Percentiles rank a stretch among this genome's conserved stretches.
Conservation (phyloP, 2,888 invertebrate species). For the Trachelus tabidus region DNA sequence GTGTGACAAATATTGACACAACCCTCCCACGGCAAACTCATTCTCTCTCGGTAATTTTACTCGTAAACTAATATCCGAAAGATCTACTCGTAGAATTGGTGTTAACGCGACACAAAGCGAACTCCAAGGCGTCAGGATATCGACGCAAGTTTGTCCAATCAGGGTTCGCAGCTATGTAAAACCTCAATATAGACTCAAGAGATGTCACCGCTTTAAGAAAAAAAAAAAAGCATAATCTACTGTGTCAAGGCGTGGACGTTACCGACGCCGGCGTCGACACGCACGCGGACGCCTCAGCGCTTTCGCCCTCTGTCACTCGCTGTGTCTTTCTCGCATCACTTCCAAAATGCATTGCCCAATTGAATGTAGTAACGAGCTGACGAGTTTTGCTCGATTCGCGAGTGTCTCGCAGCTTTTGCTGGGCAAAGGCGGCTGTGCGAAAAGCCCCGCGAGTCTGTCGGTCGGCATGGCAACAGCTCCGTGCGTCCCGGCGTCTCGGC, state of each 20-base stretch:
- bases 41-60: background rate
- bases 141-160: background rate
- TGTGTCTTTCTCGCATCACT: background rate
- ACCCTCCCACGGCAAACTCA: background rate
- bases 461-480: constrained; percentile 65
- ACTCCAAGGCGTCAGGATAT: no score
- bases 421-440: constrained; percentile 35
- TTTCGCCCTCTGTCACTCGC: no score
- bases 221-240: background rate
- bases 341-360: background rate
- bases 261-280: background rate
- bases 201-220: no score
- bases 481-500: constrained; percentile 63
- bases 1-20: background rate
- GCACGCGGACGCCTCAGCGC: no score
- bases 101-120: no score
- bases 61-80: no score
- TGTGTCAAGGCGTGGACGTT: background rate
- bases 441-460: constrained; percentile 59
- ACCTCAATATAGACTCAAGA: no score
- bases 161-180: no score
- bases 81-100: no score
- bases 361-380: no score
- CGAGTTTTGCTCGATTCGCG: constrained; percentile 32
- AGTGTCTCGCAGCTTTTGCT: constrained; percentile 26